Conservation (phyloP, 2,113 vertebrate species). For the Oreochromis niloticus region DNA sequence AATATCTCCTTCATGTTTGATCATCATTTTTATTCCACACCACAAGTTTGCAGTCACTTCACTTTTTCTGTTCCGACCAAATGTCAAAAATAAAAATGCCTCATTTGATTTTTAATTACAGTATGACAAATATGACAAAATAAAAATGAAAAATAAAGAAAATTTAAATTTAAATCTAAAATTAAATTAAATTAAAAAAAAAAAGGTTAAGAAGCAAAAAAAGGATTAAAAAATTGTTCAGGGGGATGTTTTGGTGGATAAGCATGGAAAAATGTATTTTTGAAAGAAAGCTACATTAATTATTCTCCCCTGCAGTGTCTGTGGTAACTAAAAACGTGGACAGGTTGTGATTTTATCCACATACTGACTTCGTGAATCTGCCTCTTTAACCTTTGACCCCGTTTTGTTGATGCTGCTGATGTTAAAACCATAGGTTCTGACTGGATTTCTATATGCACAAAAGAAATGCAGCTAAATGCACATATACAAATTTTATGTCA, state of each 20-base stretch:
- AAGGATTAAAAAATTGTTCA: not conserved
- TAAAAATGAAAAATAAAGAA: not conserved
- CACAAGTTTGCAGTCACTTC: constrained; percentile 55
- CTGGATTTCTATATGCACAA: not conserved
- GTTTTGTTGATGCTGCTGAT: not conserved
- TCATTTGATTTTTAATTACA: constrained; percentile 24
- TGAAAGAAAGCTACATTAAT: not conserved
- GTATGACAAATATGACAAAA: constrained; percentile 7
- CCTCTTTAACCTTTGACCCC: constrained; percentile 18
- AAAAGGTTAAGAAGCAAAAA: not conserved
- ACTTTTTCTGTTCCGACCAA: constrained; percentile 52
- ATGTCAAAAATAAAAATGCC: constrained; percentile 40
- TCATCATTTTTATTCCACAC: constrained; percentile 64
- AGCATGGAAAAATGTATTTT: not conserved
- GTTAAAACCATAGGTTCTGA: not conserved
- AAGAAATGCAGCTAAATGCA: not conserved
- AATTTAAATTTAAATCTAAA: not conserved
- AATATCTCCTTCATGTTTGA: constrained; percentile 54
- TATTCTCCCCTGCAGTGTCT: not conserved
- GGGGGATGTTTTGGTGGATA: not conserved
- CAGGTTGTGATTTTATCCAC: not conserved
- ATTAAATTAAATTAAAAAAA: not conserved
- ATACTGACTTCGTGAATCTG: not conserved
- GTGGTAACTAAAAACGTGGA: not conserved
- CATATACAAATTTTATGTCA: not conserved